Percentiles rank a stretch among this genome's conserved stretches.
Evolutionary conservation across 2,797 vertebrate genomes (phyloP).

Genomic region (Odontamblyopus rebecca): DNA sequence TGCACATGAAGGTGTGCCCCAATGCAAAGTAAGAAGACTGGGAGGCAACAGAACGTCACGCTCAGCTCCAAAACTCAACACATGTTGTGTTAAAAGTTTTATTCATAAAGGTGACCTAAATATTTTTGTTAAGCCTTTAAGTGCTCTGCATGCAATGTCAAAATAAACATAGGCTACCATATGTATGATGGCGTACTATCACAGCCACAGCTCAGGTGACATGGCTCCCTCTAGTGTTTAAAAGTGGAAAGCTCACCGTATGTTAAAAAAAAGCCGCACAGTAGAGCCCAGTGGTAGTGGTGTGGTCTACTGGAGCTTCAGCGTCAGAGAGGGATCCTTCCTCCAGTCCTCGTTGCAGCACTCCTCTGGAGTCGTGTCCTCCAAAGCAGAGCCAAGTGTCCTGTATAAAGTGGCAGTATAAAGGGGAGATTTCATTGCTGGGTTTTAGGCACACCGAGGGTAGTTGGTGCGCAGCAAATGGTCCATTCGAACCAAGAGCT

Average conservation of each 20-base stretch:
- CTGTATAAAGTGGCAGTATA: too few relatives aligned
- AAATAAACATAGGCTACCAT: background rate
- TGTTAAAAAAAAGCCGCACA: background rate
- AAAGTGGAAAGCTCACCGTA: background rate
- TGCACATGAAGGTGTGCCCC: constrained; percentile 1
- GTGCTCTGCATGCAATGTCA: too few relatives aligned
- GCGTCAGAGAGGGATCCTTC: background rate
- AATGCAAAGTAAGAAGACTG: constrained; percentile 10
- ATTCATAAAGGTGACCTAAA: background rate
- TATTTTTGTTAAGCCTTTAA: background rate
- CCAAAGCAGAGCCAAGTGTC: background rate
- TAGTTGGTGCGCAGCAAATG: too few relatives aligned
- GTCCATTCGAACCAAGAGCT: too few relatives aligned
- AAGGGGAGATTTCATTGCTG: too few relatives aligned
- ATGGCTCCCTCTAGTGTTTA: background rate
- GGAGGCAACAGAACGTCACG: background rate
- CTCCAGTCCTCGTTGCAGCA: background rate
- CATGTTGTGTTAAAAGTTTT: background rate
- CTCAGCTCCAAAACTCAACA: background rate
- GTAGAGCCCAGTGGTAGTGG: too few relatives aligned
- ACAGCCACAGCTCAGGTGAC: background rate
- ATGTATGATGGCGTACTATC: background rate
- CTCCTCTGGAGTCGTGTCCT: background rate
- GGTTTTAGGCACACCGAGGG: too few relatives aligned
- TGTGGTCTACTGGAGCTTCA: too few relatives aligned